Conservation (phyloP, 1,140 invertebrate species). For the Acyrthosiphon pisum region DNA sequence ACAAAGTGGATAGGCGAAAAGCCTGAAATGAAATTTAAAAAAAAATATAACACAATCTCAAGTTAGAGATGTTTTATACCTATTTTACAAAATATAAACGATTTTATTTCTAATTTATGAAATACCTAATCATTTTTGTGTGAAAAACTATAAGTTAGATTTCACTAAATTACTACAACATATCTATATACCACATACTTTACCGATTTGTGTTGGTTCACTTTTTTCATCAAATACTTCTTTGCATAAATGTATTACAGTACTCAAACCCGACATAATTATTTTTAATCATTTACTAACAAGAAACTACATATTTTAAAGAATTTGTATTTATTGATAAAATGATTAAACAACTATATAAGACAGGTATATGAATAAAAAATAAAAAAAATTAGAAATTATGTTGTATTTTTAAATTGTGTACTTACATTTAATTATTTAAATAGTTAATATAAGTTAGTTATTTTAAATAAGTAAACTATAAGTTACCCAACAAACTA, state of each 20-base stretch:
- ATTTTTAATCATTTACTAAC: not conserved
- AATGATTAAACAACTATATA: not conserved
- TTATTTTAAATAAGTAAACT: not conserved
- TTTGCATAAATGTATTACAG: conserved; percentile 66
- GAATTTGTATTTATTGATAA: not conserved
- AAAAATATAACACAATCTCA: too few species aligned
- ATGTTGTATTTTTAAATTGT: not conserved
- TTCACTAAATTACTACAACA: not conserved
- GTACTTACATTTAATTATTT: not conserved
- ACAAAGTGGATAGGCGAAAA: too few species aligned
- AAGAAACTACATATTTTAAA: not conserved
- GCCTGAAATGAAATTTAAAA: too few species aligned
- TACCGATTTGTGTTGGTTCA: conserved; percentile 79
- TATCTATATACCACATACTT: conserved; percentile 58
- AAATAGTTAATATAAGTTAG: not conserved
- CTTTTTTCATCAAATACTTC: conserved; percentile 83
- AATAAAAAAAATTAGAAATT: not conserved
- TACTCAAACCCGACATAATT: conserved; percentile 29
- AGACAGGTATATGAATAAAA: not conserved
- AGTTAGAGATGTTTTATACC: too few species aligned
- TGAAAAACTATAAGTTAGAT: not conserved
- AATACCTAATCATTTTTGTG: not conserved
- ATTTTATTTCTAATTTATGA: too few species aligned
- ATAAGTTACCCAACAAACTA: not conserved
- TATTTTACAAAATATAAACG: too few species aligned